Evolutionary conservation across 1,140 invertebrate species (phyloP).

Genomic region (Drosophila willistoni): DNA sequence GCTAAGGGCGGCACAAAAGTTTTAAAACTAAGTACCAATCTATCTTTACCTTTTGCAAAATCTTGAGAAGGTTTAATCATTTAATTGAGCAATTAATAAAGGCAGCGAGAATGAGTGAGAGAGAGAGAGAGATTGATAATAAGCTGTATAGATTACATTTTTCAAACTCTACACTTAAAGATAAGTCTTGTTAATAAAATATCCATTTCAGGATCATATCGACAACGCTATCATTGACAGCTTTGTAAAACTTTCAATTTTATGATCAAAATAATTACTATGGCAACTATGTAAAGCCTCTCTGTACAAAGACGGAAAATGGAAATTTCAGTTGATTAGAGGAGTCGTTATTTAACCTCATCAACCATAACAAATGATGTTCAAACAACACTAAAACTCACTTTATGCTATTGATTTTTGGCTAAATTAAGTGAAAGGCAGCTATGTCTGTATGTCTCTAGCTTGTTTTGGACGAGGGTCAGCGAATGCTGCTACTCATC

Average conservation of each 20-base stretch:
- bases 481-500: neutral
- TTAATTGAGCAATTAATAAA: too few relatives aligned
- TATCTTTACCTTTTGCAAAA: neutral
- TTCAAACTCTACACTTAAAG: too few relatives aligned
- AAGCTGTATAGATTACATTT: too few relatives aligned
- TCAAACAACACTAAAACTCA: slow-evolving; percentile 9
- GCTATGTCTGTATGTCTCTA: neutral
- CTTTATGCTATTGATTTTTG: slow-evolving; percentile 7
- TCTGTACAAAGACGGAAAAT: neutral
- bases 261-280: too few relatives aligned
- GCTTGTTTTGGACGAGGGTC: neutral
- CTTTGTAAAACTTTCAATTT: too few relatives aligned
- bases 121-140: too few relatives aligned
- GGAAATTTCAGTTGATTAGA: slow-evolving; percentile 1
- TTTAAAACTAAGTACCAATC: neutral
- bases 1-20: slow-evolving; percentile 8
- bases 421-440: slow-evolving; percentile 7
- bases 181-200: too few relatives aligned
- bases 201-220: too few relatives aligned
- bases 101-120: too few relatives aligned
- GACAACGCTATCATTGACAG: too few relatives aligned
- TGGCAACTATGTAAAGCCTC: neutral
- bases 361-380: slow-evolving; percentile 11
- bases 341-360: slow-evolving; percentile 1
- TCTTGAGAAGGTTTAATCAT: too few relatives aligned